Percentiles rank a stretch among this genome's conserved stretches.
phyloP scores from a whole-genome alignment of 2,888 invertebrate species.

The Platypus cylindrus region DNA sequence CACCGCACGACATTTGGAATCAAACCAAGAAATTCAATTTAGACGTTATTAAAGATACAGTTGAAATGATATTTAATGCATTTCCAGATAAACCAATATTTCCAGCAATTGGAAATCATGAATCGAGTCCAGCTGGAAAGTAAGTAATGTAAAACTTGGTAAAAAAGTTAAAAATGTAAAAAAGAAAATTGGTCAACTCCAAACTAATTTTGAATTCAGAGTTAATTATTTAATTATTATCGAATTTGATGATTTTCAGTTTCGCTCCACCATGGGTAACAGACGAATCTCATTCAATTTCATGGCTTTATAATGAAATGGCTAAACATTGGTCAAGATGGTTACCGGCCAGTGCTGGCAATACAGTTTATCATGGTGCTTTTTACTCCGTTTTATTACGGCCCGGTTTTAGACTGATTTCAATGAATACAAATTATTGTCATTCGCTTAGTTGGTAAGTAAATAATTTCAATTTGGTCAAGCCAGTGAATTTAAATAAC shows the following conservation, averaged over 20 bases:
- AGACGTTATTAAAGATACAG: slow-evolving; percentile 68
- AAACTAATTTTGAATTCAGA: no score
- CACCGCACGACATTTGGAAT: slow-evolving; percentile 92
- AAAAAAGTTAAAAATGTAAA: no score
- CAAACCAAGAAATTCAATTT: slow-evolving; percentile 78
- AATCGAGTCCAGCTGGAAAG: slow-evolving; percentile 93
- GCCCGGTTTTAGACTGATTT: slow-evolving; percentile 81
- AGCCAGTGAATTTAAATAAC: slow-evolving; percentile 6
- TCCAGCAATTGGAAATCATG: slow-evolving; percentile 92
- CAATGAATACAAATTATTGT: slow-evolving; percentile 90
- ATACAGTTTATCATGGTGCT: slow-evolving; percentile 72
- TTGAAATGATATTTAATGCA: slow-evolving; percentile 64
- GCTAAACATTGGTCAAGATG: slow-evolving; percentile 82
- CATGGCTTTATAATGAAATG: slow-evolving; percentile 83
- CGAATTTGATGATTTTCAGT: no score
- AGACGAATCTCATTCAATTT: slow-evolving; percentile 65
- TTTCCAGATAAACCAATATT: slow-evolving; percentile 88
- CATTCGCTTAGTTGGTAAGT: slow-evolving; percentile 82
- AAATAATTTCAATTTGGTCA: background rate
- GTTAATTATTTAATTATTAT: no score
- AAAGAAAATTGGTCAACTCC: no score
- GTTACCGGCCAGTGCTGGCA: slow-evolving; percentile 70
- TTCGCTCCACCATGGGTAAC: slow-evolving; percentile 79
- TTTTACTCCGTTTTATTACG: slow-evolving; percentile 84
- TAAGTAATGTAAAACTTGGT: slow-evolving; percentile 28